phyloP scores from a whole-genome alignment of 2,888 invertebrate species.

The Drosophila neonasuta region DNA sequence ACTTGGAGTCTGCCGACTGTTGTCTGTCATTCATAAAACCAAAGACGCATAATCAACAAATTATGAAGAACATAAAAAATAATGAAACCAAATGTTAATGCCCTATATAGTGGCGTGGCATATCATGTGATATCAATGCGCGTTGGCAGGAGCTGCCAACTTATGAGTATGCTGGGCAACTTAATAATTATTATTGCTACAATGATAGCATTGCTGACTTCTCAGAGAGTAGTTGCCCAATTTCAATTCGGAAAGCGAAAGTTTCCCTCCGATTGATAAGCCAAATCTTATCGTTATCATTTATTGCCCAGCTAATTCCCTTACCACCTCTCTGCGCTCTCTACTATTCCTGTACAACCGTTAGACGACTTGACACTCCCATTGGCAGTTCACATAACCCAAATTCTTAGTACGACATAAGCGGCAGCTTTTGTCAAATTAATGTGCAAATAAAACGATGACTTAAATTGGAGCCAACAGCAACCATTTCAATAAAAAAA shows the following conservation, averaged over 20 bases:
- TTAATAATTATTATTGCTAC: conserved; percentile 36
- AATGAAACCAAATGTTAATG: conserved; percentile 38
- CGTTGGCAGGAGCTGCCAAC: conserved; percentile 36
- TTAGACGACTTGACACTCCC: conserved; percentile 13
- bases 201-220: background rate
- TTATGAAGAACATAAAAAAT: conserved; percentile 62
- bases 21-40: conserved; percentile 50
- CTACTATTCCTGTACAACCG: background rate
- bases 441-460: conserved; percentile 37
- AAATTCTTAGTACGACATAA: conserved; percentile 45
- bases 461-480: conserved; percentile 35
- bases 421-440: conserved; percentile 55
- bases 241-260: conserved; percentile 56
- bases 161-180: conserved; percentile 25
- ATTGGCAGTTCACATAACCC: conserved; percentile 48
- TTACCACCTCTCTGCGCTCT: background rate
- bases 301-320: conserved; percentile 24
- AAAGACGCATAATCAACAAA: conserved; percentile 53
- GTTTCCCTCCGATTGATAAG: conserved; percentile 47
- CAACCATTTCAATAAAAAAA: conserved; percentile 9
- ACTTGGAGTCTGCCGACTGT: conserved; percentile 6
- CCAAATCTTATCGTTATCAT: conserved; percentile 46
- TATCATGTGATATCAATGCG: conserved; percentile 21
- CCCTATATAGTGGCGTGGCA: conserved; percentile 17
- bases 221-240: conserved; percentile 9